A percentile compares a stretch with the other conserved stretches of the same genome.
Conservation (phyloP, 1,140 invertebrate species). For the Hylaeus volcanicus region DNA sequence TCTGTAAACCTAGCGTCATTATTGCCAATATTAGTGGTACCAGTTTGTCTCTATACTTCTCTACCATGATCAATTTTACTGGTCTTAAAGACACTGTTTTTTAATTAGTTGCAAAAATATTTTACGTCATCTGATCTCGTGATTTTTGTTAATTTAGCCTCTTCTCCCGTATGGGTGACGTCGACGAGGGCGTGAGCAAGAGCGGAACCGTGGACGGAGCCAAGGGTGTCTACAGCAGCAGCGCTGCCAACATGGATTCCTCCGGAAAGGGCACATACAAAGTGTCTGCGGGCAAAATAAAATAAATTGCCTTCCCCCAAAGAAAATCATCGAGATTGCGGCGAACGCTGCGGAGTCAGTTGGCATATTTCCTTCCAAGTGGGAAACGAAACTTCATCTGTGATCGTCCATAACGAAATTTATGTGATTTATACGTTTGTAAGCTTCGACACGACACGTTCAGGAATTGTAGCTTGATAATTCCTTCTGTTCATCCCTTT, state of each 20-base stretch:
- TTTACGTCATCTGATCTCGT: no score
- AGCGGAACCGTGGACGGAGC: constrained; percentile 68
- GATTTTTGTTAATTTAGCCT: constrained; percentile 44
- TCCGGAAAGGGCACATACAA: constrained; percentile 75
- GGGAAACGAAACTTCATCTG: background rate
- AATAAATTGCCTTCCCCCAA: constrained; percentile 16
- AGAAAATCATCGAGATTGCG: no score
- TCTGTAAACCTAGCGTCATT: no score
- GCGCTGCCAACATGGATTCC: constrained; percentile 68
- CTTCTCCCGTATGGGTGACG: constrained; percentile 66
- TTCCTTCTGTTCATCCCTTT: no score
- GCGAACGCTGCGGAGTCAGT: no score
- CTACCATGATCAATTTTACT: no score
- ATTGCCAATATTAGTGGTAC: no score
- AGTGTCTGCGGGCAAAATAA: constrained; percentile 74
- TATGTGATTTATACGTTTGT: background rate
- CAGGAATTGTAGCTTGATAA: constrained; percentile 8
- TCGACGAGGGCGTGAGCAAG: constrained; percentile 63
- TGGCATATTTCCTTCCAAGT: no score
- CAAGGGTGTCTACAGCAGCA: constrained; percentile 77
- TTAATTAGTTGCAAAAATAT: no score
- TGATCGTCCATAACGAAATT: constrained; percentile 22
- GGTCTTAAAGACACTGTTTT: no score
- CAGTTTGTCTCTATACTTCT: no score
- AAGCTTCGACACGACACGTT: background rate